phyloP scores from a whole-genome alignment of 2,113 vertebrate species.

The Agelaius phoeniceus region DNA sequence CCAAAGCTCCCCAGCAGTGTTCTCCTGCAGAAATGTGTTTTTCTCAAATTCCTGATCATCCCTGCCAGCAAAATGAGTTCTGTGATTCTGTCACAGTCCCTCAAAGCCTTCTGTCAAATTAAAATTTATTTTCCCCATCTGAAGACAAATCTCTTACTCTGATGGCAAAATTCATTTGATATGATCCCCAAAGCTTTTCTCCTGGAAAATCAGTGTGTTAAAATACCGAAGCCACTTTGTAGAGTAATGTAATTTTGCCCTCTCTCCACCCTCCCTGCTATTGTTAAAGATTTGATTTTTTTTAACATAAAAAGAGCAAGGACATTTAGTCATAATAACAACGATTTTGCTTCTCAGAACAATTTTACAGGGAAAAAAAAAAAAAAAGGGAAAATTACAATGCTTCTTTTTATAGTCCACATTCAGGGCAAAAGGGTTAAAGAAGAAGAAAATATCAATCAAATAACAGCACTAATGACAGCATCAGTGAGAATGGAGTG shows the following conservation, averaged over 20 bases:
- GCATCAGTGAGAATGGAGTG: neutral
- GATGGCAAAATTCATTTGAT: constrained; percentile 64
- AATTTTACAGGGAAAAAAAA: neutral
- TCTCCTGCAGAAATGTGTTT: neutral
- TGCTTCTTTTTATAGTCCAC: neutral
- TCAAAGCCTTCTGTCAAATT: constrained; percentile 61
- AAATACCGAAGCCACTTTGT: constrained; percentile 24
- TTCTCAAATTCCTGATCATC: constrained; percentile 40
- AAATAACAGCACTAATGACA: neutral
- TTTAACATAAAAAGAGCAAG: neutral
- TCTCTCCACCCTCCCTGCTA: neutral
- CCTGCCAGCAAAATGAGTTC: constrained; percentile 61
- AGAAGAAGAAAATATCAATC: neutral
- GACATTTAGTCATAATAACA: neutral
- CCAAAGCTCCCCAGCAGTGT: neutral
- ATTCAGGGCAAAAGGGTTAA: neutral
- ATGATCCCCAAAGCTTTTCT: constrained; percentile 61
- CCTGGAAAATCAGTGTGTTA: constrained; percentile 18
- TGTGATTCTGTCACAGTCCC: constrained; percentile 62
- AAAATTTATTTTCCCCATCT: constrained; percentile 4
- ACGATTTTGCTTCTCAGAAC: neutral
- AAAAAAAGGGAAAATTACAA: neutral
- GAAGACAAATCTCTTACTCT: constrained; percentile 53
- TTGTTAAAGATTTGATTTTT: neutral
- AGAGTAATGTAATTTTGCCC: neutral